Evolutionary conservation across 2,797 vertebrate species (phyloP).

Genomic region (Limnodromus scolopaceus): DNA sequence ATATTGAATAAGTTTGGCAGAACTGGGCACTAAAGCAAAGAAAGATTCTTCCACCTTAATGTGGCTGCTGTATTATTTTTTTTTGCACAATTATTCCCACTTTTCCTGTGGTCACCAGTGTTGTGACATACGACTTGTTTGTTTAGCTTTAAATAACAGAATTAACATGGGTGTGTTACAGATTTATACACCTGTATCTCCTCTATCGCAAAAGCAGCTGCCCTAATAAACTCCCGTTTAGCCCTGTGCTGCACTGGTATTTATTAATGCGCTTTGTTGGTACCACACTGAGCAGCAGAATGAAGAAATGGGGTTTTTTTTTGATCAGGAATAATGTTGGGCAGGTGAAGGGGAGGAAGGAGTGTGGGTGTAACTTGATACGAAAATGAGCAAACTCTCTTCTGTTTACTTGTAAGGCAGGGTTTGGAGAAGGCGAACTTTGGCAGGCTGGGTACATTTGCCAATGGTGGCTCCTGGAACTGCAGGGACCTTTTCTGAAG

Average conservation of each 20-base stretch:
- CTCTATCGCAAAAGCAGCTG: accelerated
- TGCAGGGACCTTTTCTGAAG: not conserved
- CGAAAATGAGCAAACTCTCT: constrained; percentile 38
- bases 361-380: constrained; percentile 51
- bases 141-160: not conserved
- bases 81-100: not conserved
- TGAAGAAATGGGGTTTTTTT: accelerated
- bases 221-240: accelerated
- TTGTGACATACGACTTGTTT: not conserved
- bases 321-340: not conserved
- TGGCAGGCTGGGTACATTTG: constrained; percentile 4
- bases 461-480: constrained; percentile 27
- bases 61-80: not conserved
- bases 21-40: not conserved
- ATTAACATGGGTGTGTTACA: accelerated
- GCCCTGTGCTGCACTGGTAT: not conserved
- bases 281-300: not conserved
- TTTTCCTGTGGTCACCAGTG: not conserved
- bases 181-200: accelerated
- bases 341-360: not conserved
- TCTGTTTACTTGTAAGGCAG: constrained; percentile 78
- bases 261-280: not conserved
- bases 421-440: not conserved
- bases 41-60: not conserved
- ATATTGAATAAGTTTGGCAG: not conserved